Evolutionary conservation across 2,797 vertebrate species (phyloP).

Genomic region (Sebastes trivittatus): DNA sequence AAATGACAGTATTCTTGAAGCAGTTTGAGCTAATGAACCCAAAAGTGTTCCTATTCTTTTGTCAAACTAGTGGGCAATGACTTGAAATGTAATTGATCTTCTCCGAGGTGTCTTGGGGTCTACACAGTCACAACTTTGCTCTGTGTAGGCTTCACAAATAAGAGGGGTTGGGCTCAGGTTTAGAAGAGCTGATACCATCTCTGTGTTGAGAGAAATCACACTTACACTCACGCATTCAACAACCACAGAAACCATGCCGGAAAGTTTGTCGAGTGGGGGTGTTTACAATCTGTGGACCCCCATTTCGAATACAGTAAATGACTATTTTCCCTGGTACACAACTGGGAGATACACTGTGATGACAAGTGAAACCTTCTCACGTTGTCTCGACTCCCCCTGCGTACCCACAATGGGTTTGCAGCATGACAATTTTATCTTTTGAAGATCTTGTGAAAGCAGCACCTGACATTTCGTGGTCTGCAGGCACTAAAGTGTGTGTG

Average conservation of each 20-base stretch:
- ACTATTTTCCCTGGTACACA: slow-evolving; percentile 36
- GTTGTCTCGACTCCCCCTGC: slow-evolving; percentile 17
- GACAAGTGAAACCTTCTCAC: slow-evolving; percentile 69
- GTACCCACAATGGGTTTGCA: slow-evolving; percentile 33
- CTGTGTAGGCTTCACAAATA: slow-evolving; percentile 1
- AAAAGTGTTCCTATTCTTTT: neutral
- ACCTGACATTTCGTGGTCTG: slow-evolving; percentile 40
- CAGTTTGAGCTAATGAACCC: too few relatives aligned
- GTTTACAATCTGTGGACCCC: slow-evolving; percentile 69
- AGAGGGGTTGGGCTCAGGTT: neutral
- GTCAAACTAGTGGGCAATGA: neutral
- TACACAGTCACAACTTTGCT: neutral
- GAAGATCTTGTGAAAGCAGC: slow-evolving; percentile 28
- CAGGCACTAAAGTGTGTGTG: slow-evolving; percentile 9
- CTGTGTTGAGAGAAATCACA: slow-evolving; percentile 28
- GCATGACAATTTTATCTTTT: slow-evolving; percentile 30
- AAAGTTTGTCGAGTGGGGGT: slow-evolving; percentile 46
- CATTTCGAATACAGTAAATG: slow-evolving; percentile 55
- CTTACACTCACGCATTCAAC: slow-evolving; percentile 14
- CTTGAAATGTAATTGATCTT: neutral
- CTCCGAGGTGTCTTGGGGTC: neutral
- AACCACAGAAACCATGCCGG: slow-evolving; percentile 58
- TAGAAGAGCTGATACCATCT: slow-evolving; percentile 13
- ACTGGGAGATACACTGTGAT: slow-evolving; percentile 33
- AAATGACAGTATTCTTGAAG: too few relatives aligned